A percentile compares a stretch with the other conserved stretches of the same genome.
These are phyloP conservation scores for Drosophila tsacasi DNA, from an alignment of 1,140 invertebrate genomes.

Conservation along the genomic window DNA sequence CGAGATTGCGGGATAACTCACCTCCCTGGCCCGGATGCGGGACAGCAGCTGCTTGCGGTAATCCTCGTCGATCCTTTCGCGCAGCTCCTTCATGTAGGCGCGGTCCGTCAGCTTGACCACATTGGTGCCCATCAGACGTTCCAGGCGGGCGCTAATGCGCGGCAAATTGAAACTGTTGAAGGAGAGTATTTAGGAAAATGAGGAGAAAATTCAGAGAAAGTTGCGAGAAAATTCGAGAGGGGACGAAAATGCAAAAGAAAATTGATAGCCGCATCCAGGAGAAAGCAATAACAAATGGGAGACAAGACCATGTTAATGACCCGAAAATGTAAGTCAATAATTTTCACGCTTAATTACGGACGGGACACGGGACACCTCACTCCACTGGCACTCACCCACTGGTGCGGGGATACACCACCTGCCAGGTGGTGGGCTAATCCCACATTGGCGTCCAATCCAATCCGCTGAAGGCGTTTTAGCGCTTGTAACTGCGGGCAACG, in stretches of 20 bases:
- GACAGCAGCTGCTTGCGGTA: constrained; percentile 86
- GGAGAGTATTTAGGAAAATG: constrained; percentile 4
- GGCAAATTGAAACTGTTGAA: constrained; percentile 86
- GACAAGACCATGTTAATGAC: constrained; percentile 46
- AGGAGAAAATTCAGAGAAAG: not conserved
- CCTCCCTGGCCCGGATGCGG: constrained; percentile 87
- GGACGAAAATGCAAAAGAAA: not conserved
- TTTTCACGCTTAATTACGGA: constrained; percentile 52
- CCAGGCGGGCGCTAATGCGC: constrained; percentile 86
- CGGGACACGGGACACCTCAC: not conserved
- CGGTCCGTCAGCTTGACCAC: constrained; percentile 88
- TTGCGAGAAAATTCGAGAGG: not conserved
- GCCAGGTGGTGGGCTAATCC: constrained; percentile 30
- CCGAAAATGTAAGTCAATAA: constrained; percentile 44
- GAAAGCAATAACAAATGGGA: constrained; percentile 23
- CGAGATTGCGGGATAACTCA: constrained; percentile 67
- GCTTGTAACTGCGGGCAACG: constrained; percentile 80
- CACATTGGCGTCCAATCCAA: constrained; percentile 37
- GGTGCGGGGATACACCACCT: constrained; percentile 3
- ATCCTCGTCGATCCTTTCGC: constrained; percentile 87
- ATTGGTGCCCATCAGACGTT: constrained; percentile 88
- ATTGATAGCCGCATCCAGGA: constrained; percentile 2
- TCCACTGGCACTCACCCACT: constrained; percentile 22
- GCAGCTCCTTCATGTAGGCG: constrained; percentile 88
- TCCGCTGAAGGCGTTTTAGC: constrained; percentile 64